Evolutionary conservation across 1,140 invertebrate species (phyloP).

Genomic region (Lepidurus arcticus): DNA sequence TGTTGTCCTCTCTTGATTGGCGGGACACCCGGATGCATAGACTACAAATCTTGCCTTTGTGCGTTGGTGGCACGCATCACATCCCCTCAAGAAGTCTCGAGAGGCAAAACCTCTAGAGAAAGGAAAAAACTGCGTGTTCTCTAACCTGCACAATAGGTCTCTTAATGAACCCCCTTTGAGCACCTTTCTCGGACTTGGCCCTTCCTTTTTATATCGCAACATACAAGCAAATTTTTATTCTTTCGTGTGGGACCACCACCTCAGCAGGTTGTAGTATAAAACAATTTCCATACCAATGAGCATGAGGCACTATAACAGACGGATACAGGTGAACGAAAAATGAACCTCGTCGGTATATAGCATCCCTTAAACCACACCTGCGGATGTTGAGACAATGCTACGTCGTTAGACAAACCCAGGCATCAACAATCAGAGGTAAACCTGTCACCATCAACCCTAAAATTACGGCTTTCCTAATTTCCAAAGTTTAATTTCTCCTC

Average conservation of each 20-base stretch:
- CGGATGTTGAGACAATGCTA: constrained; percentile 9
- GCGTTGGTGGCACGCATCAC: neutral
- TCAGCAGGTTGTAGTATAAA: neutral
- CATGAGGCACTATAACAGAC: neutral
- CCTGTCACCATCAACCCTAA: neutral
- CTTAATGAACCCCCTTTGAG: constrained; percentile 17
- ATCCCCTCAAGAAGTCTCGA: neutral
- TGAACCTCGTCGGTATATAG: neutral
- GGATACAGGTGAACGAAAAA: neutral
- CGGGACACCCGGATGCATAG: constrained; percentile 20
- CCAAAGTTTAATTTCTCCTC: neutral
- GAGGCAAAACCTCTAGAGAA: neutral
- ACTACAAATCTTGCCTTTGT: neutral
- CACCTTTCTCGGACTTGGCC: neutral
- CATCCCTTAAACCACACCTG: neutral
- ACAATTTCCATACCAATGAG: constrained; percentile 7
- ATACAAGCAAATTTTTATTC: neutral
- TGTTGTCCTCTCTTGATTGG: neutral
- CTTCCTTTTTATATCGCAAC: neutral
- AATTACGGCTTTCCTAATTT: neutral
- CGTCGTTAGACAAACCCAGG: neutral
- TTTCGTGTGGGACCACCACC: neutral
- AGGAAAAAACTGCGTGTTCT: neutral
- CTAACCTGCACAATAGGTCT: neutral
- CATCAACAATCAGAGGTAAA: constrained; percentile 13